phyloP scores from a whole-genome alignment of 2,888 invertebrate genomes.

The Tolmerus cingulatus region DNA sequence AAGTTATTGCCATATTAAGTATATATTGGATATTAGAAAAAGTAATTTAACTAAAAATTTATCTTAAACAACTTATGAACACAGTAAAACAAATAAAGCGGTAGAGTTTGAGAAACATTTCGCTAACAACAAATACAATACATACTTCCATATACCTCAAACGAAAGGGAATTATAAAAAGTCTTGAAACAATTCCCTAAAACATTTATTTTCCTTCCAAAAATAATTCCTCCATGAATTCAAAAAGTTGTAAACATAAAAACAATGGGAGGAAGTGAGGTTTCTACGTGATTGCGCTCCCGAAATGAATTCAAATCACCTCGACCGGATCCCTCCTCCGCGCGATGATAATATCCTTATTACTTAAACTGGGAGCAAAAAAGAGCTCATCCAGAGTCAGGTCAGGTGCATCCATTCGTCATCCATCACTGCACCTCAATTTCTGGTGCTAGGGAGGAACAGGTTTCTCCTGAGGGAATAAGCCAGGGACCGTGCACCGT shows the following conservation, averaged over 20 bases:
- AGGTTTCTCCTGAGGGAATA: neutral
- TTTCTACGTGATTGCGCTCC: neutral
- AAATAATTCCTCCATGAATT: neutral
- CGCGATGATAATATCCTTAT: neutral
- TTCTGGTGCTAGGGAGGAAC: neutral
- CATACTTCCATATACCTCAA: neutral
- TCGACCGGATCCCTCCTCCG: neutral
- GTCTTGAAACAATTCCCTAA: neutral
- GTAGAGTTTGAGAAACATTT: neutral
- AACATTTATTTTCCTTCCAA: neutral
- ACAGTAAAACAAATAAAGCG: too few relatives aligned
- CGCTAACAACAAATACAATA: neutral
- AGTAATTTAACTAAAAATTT: too few relatives aligned
- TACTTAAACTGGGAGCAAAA: neutral
- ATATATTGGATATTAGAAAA: too few relatives aligned
- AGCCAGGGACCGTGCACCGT: neutral
- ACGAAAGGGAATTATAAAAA: neutral
- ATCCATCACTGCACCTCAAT: conserved; percentile 20
- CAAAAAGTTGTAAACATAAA: neutral
- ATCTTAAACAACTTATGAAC: too few relatives aligned
- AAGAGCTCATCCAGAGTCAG: conserved; percentile 3
- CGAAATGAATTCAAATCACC: neutral
- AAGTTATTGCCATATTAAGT: too few relatives aligned
- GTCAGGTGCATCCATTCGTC: conserved; percentile 36
- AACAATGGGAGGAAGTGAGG: neutral